Evolutionary conservation across 2,113 vertebrate species (phyloP).

Genomic region (Tapirus terrestris): DNA sequence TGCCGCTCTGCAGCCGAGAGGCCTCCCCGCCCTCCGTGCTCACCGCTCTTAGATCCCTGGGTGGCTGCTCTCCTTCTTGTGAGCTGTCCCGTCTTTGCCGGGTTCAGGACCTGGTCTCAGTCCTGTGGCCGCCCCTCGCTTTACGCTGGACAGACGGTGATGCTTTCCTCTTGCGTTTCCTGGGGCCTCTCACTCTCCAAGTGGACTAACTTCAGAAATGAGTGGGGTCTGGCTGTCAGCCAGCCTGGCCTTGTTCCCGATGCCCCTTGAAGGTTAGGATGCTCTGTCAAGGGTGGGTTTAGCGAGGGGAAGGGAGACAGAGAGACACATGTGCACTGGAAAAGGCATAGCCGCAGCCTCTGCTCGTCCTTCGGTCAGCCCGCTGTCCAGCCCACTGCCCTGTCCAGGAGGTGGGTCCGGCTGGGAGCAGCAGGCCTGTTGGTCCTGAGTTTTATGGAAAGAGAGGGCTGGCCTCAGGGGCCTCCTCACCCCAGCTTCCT

Average conservation of each 20-base stretch:
- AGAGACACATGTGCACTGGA: not conserved
- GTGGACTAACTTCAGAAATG: conserved; percentile 82
- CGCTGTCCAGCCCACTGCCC: conserved; percentile 2
- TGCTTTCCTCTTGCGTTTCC: conserved; percentile 74
- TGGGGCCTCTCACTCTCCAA: conserved; percentile 80
- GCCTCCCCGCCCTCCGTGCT: not conserved
- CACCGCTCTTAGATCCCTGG: not conserved
- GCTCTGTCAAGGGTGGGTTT: conserved; percentile 76
- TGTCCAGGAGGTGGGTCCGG: not conserved
- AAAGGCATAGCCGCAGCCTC: not conserved
- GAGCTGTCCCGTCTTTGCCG: not conserved
- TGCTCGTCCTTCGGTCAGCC: conserved; percentile 58
- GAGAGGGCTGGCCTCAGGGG: not conserved
- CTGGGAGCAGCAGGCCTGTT: not conserved
- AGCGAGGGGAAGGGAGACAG: conserved; percentile 73
- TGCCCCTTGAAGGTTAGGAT: conserved; percentile 81
- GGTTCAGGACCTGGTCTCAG: not conserved
- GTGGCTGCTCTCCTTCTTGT: not conserved
- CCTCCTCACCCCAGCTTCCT: not conserved
- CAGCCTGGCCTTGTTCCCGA: conserved; percentile 80
- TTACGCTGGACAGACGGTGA: conserved; percentile 69
- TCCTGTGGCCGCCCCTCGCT: not conserved
- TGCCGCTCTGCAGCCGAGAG: not conserved
- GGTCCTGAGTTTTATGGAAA: not conserved
- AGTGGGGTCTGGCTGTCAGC: conserved; percentile 79